phyloP scores from a whole-genome alignment of 1,140 invertebrate species.

The Macrocentrus cingulum region DNA sequence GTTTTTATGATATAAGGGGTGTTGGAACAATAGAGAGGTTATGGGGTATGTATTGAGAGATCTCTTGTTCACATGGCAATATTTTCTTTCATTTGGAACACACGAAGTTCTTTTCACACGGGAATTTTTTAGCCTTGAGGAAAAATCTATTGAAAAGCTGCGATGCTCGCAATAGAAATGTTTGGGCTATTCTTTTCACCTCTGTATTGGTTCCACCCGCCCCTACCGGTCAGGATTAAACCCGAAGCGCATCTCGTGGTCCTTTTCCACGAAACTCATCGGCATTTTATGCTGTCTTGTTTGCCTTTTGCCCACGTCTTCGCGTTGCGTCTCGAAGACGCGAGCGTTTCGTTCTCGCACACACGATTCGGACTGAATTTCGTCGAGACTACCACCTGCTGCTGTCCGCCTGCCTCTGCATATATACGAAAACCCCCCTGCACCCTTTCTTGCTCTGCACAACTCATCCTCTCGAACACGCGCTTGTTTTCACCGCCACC shows the following conservation, averaged over 20 bases:
- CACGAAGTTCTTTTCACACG: no score
- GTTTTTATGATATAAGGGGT: no score
- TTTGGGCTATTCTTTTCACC: not conserved
- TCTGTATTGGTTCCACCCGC: not conserved
- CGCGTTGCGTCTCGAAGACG: not conserved
- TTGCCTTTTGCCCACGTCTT: slow-evolving; percentile 13
- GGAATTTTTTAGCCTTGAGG: not conserved
- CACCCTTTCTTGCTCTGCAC: not conserved
- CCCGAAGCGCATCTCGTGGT: slow-evolving; percentile 10
- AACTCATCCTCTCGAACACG: slow-evolving; percentile 7
- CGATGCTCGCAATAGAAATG: not conserved
- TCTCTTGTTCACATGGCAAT: no score
- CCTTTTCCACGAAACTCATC: slow-evolving; percentile 29
- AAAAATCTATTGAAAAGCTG: not conserved
- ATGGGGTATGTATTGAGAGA: no score
- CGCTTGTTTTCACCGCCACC: slow-evolving; percentile 1
- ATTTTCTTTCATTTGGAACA: no score
- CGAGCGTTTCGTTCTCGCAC: no score
- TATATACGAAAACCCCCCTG: not conserved
- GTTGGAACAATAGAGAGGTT: no score
- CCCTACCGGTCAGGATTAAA: slow-evolving; percentile 23
- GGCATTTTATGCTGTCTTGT: slow-evolving; percentile 17
- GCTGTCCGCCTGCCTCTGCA: slow-evolving; percentile 1
- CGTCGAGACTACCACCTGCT: slow-evolving; percentile 15
- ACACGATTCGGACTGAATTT: slow-evolving; percentile 6